Percentiles rank a stretch among this genome's conserved stretches.
Conservation (phyloP, 2,113 vertebrate genomes). For the Oncorhynchus keta region DNA sequence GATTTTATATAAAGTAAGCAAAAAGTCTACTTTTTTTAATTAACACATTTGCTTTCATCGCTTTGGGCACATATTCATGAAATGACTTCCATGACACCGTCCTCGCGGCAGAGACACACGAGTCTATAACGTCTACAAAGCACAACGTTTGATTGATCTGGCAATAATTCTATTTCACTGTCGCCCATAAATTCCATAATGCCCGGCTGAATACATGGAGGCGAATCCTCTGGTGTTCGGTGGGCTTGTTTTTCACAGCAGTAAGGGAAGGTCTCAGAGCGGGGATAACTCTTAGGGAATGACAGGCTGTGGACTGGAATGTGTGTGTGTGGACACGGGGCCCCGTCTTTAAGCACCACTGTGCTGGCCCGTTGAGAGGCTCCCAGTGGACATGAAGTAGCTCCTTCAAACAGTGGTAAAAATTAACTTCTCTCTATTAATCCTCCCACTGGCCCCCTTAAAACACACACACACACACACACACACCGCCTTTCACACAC, state of each 20-base stretch:
- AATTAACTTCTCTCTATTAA: slow-evolving; percentile 86
- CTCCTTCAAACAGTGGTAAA: slow-evolving; percentile 86
- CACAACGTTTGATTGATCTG: slow-evolving; percentile 66
- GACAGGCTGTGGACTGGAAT: slow-evolving; percentile 68
- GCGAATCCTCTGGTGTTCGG: slow-evolving; percentile 59
- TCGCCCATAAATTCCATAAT: slow-evolving; percentile 72
- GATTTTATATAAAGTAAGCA: not conserved
- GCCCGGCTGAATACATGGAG: slow-evolving; percentile 65
- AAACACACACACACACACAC: slow-evolving; percentile 14
- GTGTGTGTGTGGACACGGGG: slow-evolving; percentile 29
- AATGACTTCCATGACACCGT: slow-evolving; percentile 60
- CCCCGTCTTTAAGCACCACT: slow-evolving; percentile 63
- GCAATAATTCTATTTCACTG: slow-evolving; percentile 64
- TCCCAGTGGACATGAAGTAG: slow-evolving; percentile 77
- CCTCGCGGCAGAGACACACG: slow-evolving; percentile 52
- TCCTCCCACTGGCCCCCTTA: slow-evolving; percentile 81
- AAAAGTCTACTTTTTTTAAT: not conserved
- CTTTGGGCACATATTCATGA: slow-evolving; percentile 31
- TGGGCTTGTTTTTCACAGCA: slow-evolving; percentile 64
- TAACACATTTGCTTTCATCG: not conserved
- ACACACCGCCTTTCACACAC: too few relatives aligned
- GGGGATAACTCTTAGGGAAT: slow-evolving; percentile 71
- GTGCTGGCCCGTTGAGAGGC: slow-evolving; percentile 65
- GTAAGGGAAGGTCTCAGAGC: slow-evolving; percentile 59
- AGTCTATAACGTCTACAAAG: slow-evolving; percentile 43